Conservation (phyloP, 2,113 vertebrate species). For the Daphoenositta chrysoptera region DNA sequence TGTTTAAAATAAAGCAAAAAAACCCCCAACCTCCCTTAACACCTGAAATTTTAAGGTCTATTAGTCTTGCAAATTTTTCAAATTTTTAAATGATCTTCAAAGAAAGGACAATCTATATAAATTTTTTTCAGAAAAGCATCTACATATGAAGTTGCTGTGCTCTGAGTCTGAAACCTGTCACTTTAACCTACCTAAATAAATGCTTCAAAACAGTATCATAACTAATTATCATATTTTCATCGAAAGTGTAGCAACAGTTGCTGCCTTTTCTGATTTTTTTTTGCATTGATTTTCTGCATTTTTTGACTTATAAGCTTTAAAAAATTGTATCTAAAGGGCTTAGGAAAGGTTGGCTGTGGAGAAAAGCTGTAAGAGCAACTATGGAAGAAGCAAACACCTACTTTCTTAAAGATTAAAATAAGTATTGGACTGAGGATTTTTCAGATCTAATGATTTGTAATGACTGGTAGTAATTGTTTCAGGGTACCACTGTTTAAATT, state of each 20-base stretch:
- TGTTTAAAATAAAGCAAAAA: background rate
- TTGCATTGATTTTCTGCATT: background rate
- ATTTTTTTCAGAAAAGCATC: background rate
- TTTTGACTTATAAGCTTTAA: background rate
- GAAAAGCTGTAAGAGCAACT: background rate
- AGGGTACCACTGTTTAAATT: background rate
- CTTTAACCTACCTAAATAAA: background rate
- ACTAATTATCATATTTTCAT: background rate
- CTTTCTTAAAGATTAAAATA: background rate
- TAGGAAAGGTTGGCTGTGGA: background rate
- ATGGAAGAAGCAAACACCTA: background rate
- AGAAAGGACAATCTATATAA: background rate
- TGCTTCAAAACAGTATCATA: background rate
- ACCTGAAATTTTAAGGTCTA: background rate
- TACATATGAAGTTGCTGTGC: background rate
- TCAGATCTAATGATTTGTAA: background rate
- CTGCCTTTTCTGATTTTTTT: background rate
- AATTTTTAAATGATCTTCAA: background rate
- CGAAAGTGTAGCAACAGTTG: background rate
- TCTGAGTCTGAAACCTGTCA: background rate
- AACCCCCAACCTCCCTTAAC: fast-evolving
- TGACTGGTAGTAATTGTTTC: background rate
- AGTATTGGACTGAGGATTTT: background rate
- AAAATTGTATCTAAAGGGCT: background rate
- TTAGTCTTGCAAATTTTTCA: background rate